phyloP scores from a whole-genome alignment of 2,888 invertebrate species.

The Timema podura region DNA sequence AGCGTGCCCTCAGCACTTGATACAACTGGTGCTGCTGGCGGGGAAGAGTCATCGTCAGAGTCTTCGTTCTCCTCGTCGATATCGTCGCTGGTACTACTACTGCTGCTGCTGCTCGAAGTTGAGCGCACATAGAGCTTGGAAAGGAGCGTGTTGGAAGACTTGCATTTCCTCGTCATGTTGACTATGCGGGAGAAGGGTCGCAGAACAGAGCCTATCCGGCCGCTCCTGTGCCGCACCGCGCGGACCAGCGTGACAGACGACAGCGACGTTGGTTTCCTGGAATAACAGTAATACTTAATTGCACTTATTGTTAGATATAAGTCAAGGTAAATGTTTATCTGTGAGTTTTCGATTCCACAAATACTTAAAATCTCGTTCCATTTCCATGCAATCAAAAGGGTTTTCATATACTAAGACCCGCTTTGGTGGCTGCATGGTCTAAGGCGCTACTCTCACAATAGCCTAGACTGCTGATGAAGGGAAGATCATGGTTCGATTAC shows the following conservation, averaged over 20 bases:
- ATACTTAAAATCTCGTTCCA: no score
- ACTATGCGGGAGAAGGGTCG: slow-evolving; percentile 30
- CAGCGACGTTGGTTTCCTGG: slow-evolving; percentile 22
- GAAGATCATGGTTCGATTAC: no score
- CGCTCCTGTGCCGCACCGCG: slow-evolving; percentile 26
- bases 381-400: no score
- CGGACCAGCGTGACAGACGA: slow-evolving; percentile 23
- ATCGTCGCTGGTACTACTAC: background rate
- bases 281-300: background rate
- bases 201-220: slow-evolving; percentile 26
- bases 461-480: no score
- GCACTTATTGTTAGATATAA: background rate
- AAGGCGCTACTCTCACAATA: no score
- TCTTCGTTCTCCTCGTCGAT: background rate
- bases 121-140: background rate
- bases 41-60: background rate
- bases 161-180: slow-evolving; percentile 20
- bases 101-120: slow-evolving; percentile 2
- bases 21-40: slow-evolving; percentile 1
- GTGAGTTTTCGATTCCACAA: no score
- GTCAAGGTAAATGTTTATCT: no score
- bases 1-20: slow-evolving; percentile 14
- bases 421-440: no score
- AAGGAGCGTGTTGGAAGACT: background rate
- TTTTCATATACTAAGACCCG: no score